Evolutionary conservation across 2,113 vertebrate species (phyloP).

Genomic region (Ailurus styani): DNA sequence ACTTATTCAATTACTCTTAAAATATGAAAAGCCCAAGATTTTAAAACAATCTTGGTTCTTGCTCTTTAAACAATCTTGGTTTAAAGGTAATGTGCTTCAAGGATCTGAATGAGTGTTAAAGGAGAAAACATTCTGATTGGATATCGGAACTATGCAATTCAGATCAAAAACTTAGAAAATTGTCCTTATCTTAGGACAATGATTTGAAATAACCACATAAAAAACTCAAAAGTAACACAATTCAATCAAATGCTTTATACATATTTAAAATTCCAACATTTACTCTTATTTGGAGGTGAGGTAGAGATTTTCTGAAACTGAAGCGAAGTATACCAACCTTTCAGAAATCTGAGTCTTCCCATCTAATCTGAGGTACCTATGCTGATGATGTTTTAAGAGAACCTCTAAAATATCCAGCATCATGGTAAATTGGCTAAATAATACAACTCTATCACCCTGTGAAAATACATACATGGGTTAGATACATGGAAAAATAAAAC

Average conservation of each 20-base stretch:
- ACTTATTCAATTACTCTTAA: background rate
- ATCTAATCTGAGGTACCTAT: constrained; percentile 92
- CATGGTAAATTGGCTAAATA: constrained; percentile 99
- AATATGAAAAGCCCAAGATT: background rate
- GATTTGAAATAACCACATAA: background rate
- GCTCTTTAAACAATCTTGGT: background rate
- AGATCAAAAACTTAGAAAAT: background rate
- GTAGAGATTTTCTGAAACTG: background rate
- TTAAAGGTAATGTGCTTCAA: background rate
- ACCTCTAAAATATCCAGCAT: constrained; percentile 96
- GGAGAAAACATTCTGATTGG: background rate
- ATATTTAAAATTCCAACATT: constrained; percentile 17
- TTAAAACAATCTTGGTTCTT: background rate
- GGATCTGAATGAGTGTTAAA: background rate
- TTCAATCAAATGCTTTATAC: background rate
- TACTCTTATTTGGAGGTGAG: background rate
- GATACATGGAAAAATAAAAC: background rate
- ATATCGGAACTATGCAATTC: background rate
- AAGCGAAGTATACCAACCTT: constrained; percentile 79
- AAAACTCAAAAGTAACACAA: constrained; percentile 14
- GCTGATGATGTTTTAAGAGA: constrained; percentile 89
- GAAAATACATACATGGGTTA: background rate
- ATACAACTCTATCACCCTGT: constrained; percentile 93
- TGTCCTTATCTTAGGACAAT: background rate
- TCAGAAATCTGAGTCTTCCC: constrained; percentile 94